Base-by-base conservation (phyloP, 2,113 vertebrate genomes). In the Haemorhous mexicanus region DNA sequence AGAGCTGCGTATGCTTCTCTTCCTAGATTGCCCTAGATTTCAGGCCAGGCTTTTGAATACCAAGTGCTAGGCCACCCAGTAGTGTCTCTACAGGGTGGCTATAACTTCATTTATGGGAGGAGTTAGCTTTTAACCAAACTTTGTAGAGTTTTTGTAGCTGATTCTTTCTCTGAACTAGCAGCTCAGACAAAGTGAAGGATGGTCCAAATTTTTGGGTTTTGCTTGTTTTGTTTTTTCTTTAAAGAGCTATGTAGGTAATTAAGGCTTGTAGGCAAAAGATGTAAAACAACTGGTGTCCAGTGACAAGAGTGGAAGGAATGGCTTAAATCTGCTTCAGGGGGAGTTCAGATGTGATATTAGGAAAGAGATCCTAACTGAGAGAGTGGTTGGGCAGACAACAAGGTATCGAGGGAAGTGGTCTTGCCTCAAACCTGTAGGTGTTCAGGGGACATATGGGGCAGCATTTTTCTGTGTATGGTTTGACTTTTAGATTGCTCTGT, bases 1-100 rank as follows among this genome's bases (percentile, higher is more conserved):
- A 5, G 22, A 56, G 6, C 11, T 84, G 27, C 4, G 13, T 46
- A 1, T 3, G 1, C 12, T 28, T 49, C 3, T 8, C 4, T 37
- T 20, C 9, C 7, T 44, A 28, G 19, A 20, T 12, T 75, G 35
- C 21, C 11, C 18, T 30, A 0, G 0, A 1, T 79, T 49, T 33
- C 56, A 16, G 39, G 37, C 13, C 41, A 50, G 26, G 23, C 22
- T 79, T 20, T 76, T 15, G 5, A 4, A 5, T 16, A 35, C 5
- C 1, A 2, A 7, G 5, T 61, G 20, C 32, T 62, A 15, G 49
- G 16, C 37, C 24, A 35, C 14, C 16, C 16, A 13, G 22, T 6
- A 30, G 9, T 32, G 37, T 70, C 8, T 59, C 22, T 27, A 46
- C 22, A 24, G 27, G 53, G 50, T 23, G 19, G 28, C 10, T 64